A percentile compares a stretch with the other conserved stretches of the same genome.
These are phyloP conservation scores for Trachythela sp. DNA, from an alignment of 64 coral and sea anemone species.

Conservation along the genomic window DNA sequence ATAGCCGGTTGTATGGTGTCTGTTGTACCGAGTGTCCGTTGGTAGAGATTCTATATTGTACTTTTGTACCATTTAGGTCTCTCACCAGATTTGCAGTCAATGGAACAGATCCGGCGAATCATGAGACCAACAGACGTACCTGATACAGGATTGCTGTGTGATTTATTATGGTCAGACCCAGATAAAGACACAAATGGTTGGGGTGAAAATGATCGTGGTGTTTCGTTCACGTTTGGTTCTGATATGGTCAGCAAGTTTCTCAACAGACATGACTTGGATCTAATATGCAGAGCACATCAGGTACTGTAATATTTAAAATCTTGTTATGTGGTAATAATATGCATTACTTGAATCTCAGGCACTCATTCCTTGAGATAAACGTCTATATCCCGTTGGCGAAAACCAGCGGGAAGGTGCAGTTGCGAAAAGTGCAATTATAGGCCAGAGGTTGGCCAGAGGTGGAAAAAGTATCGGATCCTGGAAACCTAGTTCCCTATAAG, in stretches of 20 bases:
- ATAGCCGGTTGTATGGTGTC: too few relatives aligned
- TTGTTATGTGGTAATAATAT: too few relatives aligned
- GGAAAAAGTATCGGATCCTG: too few relatives aligned
- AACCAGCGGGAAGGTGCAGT: too few relatives aligned
- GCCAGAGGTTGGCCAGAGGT: too few relatives aligned
- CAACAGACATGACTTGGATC: constrained; percentile 89
- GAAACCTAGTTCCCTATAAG: too few relatives aligned
- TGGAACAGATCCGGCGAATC: constrained; percentile 99
- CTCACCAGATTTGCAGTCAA: constrained; percentile 96
- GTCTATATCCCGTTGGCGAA: too few relatives aligned
- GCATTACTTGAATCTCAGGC: too few relatives aligned
- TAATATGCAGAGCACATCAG: constrained; percentile 98
- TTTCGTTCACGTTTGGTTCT: constrained; percentile 94
- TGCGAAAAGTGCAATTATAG: too few relatives aligned
- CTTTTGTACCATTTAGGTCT: constrained; percentile 45
- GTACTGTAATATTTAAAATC: neutral
- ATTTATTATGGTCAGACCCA: constrained; percentile 91
- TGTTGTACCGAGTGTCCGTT: neutral
- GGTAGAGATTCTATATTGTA: neutral
- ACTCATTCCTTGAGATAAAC: too few relatives aligned
- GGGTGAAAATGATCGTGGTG: constrained; percentile 95
- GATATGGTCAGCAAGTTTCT: constrained; percentile 99
- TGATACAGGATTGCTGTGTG: constrained; percentile 89
- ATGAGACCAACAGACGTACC: constrained; percentile 99
- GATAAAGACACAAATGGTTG: constrained; percentile 96